phyloP scores from a whole-genome alignment of 2,797 vertebrate genomes.

The Microchirus variegatus region DNA sequence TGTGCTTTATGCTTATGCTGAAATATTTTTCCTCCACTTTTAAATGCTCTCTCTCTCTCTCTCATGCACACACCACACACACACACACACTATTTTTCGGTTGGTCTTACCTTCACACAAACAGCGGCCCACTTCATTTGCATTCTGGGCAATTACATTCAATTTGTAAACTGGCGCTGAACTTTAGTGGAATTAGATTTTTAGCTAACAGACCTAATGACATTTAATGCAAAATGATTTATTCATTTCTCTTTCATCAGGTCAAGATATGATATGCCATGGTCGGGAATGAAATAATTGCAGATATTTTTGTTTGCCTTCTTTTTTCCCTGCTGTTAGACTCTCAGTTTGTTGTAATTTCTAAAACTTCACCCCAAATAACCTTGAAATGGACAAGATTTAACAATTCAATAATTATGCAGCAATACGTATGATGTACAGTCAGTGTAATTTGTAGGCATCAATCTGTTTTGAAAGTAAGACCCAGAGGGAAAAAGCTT shows the following conservation, averaged over 20 bases:
- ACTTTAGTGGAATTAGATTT: constrained; percentile 79
- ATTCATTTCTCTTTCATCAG: constrained; percentile 75
- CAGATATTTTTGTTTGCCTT: constrained; percentile 63
- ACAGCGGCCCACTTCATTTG: constrained; percentile 68
- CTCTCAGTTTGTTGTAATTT: constrained; percentile 7
- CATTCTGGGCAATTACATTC: constrained; percentile 77
- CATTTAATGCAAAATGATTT: constrained; percentile 79
- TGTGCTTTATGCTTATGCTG: too few species aligned
- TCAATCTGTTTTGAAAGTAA: too few species aligned
- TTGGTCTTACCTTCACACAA: constrained; percentile 54
- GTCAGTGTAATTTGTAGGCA: too few species aligned
- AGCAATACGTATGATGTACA: too few species aligned
- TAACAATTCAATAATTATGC: too few species aligned
- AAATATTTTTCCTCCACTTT: constrained; percentile 37
- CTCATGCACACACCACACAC: constrained; percentile 5
- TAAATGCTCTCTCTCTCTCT: constrained; percentile 22
- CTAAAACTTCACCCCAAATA: constrained; percentile 12
- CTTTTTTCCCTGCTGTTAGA: constrained; percentile 32
- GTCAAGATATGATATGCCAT: constrained; percentile 71
- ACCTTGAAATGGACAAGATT: background rate
- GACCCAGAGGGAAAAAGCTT: too few species aligned
- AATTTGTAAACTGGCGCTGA: constrained; percentile 77
- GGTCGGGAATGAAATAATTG: constrained; percentile 66
- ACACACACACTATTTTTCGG: constrained; percentile 21
- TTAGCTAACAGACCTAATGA: constrained; percentile 75